Percentiles rank a stretch among this genome's conserved stretches.
These are phyloP conservation scores for Myripristis jacobus DNA, from an alignment of 2,797 vertebrate species.

Conservation along the genomic window DNA sequence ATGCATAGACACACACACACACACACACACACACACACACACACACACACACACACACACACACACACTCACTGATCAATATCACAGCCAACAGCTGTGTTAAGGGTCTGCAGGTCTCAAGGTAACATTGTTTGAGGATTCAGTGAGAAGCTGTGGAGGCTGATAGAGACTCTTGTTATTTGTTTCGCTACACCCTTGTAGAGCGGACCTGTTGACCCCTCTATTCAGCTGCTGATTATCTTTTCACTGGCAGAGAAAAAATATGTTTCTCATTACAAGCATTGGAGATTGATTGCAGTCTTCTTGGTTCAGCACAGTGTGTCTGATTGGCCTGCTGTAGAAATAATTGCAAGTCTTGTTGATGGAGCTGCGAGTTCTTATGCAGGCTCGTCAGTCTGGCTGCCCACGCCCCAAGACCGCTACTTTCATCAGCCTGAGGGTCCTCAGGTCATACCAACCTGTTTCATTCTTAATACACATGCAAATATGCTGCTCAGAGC, in stretches of 20 bases:
- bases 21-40: no score
- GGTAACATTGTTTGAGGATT: constrained; percentile 66
- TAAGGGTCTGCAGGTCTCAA: constrained; percentile 47
- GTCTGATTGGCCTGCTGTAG: constrained; percentile 70
- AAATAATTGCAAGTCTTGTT: constrained; percentile 75
- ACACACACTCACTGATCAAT: constrained; percentile 27
- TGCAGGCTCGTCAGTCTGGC: constrained; percentile 47
- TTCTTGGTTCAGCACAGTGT: constrained; percentile 51
- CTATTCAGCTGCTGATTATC: constrained; percentile 74
- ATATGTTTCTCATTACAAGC: constrained; percentile 79
- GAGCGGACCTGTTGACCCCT: constrained; percentile 73
- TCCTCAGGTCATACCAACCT: constrained; percentile 41
- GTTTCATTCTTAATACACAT: constrained; percentile 48
- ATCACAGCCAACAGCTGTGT: constrained; percentile 27
- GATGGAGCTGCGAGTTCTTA: constrained; percentile 56
- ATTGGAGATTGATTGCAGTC: constrained; percentile 74
- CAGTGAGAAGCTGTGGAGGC: constrained; percentile 30
- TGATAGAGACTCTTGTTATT: constrained; percentile 65
- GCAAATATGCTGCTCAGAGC: constrained; percentile 47
- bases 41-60: constrained; percentile 2
- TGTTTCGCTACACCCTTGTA: constrained; percentile 56
- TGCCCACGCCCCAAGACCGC: constrained; percentile 14
- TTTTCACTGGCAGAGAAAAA: constrained; percentile 71
- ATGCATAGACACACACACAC: not conserved
- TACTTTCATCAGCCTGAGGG: constrained; percentile 52